These are phyloP conservation scores for Etheostoma perlongum DNA, from an alignment of 2,797 vertebrate species.

Conservation along the genomic window DNA sequence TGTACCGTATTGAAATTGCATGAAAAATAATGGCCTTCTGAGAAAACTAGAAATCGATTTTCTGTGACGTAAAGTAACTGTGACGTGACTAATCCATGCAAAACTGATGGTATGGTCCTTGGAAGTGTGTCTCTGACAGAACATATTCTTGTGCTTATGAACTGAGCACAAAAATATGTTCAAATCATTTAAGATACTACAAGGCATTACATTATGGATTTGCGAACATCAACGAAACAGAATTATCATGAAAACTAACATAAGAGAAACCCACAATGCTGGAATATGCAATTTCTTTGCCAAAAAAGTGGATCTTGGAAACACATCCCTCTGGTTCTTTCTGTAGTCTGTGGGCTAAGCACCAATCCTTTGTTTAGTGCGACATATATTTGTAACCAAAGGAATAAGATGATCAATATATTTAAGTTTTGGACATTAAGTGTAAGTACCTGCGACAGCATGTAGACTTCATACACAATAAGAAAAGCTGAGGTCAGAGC, in stretches of 20 bases:
- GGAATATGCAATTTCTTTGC: neutral
- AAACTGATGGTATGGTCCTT: neutral
- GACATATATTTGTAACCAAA: neutral
- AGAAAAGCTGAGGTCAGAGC: neutral
- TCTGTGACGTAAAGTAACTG: neutral
- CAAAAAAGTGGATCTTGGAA: neutral
- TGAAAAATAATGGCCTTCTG: neutral
- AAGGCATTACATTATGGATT: neutral
- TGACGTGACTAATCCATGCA: neutral
- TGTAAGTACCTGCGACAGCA: neutral
- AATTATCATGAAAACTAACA: neutral
- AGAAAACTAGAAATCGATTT: neutral
- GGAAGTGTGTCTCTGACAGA: neutral
- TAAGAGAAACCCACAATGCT: constrained; percentile 5
- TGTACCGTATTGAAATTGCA: neutral
- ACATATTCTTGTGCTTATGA: too few relatives aligned
- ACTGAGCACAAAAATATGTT: neutral
- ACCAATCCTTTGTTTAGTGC: neutral
- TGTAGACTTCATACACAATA: neutral
- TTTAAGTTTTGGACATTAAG: neutral
- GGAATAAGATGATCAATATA: neutral
- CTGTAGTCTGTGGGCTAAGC: neutral
- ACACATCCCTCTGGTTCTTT: neutral
- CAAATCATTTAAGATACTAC: constrained; percentile 3
- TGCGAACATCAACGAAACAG: neutral